phyloP scores from a whole-genome alignment of 1,140 invertebrate species.

The Orchestia grillus region DNA sequence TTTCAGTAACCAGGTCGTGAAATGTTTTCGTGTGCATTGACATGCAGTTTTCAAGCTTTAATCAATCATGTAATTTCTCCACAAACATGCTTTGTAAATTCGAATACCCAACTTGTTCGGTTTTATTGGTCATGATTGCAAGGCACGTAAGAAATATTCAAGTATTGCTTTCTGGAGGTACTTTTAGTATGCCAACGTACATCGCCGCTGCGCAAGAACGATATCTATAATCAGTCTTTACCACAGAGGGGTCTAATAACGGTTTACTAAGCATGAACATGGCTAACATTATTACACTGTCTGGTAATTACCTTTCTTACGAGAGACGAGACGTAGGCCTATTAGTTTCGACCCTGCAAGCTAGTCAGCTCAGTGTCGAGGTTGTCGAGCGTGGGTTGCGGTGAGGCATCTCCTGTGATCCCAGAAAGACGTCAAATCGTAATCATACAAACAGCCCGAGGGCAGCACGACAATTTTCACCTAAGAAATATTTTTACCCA shows the following conservation, averaged over 20 bases:
- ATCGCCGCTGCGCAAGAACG: background rate
- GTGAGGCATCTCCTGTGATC: background rate
- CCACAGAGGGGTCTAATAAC: background rate
- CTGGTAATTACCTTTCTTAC: background rate
- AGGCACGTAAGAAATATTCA: background rate
- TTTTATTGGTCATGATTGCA: too few relatives aligned
- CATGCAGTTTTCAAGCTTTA: too few relatives aligned
- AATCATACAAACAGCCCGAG: background rate
- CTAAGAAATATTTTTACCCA: background rate
- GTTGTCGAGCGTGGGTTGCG: background rate
- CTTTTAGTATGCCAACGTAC: background rate
- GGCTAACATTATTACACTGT: background rate
- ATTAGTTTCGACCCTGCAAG: background rate
- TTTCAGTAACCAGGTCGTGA: too few relatives aligned
- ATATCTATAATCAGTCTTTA: background rate
- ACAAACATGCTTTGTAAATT: too few relatives aligned
- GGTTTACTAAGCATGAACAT: background rate
- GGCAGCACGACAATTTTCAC: conserved; percentile 42
- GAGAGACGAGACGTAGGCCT: background rate
- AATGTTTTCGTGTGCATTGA: too few relatives aligned
- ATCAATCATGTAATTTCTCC: too few relatives aligned
- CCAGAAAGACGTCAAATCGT: background rate
- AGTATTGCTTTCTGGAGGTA: background rate
- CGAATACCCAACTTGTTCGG: too few relatives aligned
- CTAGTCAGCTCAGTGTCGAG: background rate